Evolutionary conservation across 2,888 invertebrate species (phyloP).

Genomic region (Andricus curvator): DNA sequence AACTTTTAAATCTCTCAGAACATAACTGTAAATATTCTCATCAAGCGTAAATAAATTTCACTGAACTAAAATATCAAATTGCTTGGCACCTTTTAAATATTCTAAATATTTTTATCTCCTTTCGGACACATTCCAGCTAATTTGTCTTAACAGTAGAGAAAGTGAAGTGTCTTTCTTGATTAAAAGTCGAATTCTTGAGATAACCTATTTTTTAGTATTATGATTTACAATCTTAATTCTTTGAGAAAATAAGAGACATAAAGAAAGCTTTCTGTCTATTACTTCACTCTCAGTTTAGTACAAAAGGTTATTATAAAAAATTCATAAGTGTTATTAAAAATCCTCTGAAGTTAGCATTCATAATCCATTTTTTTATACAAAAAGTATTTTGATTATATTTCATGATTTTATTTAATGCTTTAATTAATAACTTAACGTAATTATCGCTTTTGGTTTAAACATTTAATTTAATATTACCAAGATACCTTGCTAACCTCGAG

Average conservation of each 20-base stretch:
- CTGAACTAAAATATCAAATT: background rate
- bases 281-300: no score
- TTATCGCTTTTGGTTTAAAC: background rate
- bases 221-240: background rate
- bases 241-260: background rate
- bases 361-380: no score
- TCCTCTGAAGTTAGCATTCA: background rate
- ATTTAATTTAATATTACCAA: background rate
- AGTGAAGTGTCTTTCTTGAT: background rate
- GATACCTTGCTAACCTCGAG: background rate
- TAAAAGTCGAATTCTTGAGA: background rate
- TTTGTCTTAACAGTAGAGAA: background rate
- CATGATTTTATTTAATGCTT: background rate
- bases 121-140: background rate
- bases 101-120: background rate
- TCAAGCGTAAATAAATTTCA: background rate
- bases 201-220: background rate
- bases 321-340: background rate
- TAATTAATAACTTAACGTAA: background rate
- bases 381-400: no score
- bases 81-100: background rate
- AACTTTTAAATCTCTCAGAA: background rate
- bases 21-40: background rate
- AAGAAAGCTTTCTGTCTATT: no score
- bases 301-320: no score